Conservation (phyloP, 2,797 vertebrate genomes). For the Poeciliopsis turneri region DNA sequence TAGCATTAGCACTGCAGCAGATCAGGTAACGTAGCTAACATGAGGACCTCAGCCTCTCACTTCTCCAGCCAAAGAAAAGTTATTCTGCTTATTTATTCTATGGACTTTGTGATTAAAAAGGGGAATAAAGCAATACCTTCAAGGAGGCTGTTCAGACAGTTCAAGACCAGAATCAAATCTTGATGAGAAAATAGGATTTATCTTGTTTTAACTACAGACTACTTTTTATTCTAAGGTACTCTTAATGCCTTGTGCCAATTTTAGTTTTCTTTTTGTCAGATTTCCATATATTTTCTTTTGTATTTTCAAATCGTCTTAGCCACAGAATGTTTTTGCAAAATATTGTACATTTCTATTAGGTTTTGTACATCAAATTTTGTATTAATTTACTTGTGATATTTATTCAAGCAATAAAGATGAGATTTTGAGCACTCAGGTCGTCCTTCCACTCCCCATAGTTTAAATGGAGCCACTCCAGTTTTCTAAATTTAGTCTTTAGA, state of each 20-base stretch:
- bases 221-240: constrained; percentile 12
- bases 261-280: constrained; percentile 22
- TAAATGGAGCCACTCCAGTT: neutral
- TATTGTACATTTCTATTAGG: constrained; percentile 34
- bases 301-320: constrained; percentile 25
- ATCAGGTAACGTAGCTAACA: constrained; percentile 39
- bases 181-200: neutral
- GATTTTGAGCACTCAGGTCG: neutral
- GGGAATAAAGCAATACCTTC: constrained; percentile 31
- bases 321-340: constrained; percentile 2
- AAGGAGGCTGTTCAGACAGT: neutral
- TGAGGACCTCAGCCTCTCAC: constrained; percentile 29
- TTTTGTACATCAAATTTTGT: constrained; percentile 58
- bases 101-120: neutral
- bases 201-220: constrained; percentile 1
- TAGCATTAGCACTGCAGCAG: constrained; percentile 10
- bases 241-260: constrained; percentile 41
- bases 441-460: neutral
- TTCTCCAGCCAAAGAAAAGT: constrained; percentile 16
- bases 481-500: neutral
- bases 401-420: constrained; percentile 63
- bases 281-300: constrained; percentile 3
- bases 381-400: constrained; percentile 45
- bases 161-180: neutral
- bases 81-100: constrained; percentile 1